Evolutionary conservation across 2,888 invertebrate genomes (phyloP), one percentile per base, ranked within the genome.

Genomic region (Zygothrica quintamaculata): DNA sequence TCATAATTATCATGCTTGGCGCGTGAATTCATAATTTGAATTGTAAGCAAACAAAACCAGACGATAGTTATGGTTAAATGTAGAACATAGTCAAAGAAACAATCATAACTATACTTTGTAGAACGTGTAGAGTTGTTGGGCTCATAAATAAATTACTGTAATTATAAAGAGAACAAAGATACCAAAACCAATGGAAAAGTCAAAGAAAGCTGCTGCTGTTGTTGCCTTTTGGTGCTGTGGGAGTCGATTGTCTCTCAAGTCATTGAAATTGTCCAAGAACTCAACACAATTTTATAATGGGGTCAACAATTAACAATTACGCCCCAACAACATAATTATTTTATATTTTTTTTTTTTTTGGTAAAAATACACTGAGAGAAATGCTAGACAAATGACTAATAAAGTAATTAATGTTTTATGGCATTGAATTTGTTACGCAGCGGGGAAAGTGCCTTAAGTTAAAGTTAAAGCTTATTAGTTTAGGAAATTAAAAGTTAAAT

Each of bases 261-360:
- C 18, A 3, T 22, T 36, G 4, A 12, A 36, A 72, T n/a, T 50
- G 71, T 61, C 75, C 75, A 74, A 78, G 79, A 77, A 78, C 74
- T 58, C 56, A 37, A 34, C 48, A 31, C 52, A 47, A 18, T 37
- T 33, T 48, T 29, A 39, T 57, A 79, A 80, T 66, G 79, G 62
- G 79, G 79, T 74, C 87, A 86, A 78, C 81, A 81, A 86, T 87
- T 84, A 86, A 75, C 81, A 84, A 86, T 80, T 86, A 80, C 84
- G 87, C 86, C 84, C 70, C 64, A 72, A 70, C 86, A 77, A 74
- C 74, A 74, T 77, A 52, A 71, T 77, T 67, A 52, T 36, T 66
- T 33, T 31, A 22, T 15, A 13, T 16, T 5, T 12, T 9, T 50
- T 43, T 16, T 22, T 44, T 9, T 44, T 59, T 60, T 65, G 46